These are phyloP conservation scores for Pristis pectinata DNA, from an alignment of 2,797 vertebrate species.

Conservation along the genomic window DNA sequence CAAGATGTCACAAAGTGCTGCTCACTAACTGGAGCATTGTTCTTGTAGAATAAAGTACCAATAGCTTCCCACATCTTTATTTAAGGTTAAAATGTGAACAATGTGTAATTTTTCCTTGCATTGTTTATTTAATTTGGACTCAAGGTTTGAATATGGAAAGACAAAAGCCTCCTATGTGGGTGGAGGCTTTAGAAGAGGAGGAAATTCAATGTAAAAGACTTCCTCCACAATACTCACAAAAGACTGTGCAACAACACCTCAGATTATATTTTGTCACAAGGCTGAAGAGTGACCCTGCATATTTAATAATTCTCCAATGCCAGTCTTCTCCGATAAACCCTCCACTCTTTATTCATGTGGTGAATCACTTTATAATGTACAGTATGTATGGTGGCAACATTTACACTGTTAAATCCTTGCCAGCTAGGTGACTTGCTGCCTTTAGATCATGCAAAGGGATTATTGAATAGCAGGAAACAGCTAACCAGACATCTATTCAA, in stretches of 20 bases:
- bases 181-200: background rate
- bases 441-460: background rate
- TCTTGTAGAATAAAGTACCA: background rate
- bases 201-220: constrained; percentile 6
- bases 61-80: background rate
- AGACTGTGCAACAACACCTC: background rate
- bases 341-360: background rate
- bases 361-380: background rate
- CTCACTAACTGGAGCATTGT: background rate
- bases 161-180: background rate
- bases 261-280: background rate
- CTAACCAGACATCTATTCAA: constrained; percentile 26
- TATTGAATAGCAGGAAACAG: constrained; percentile 34
- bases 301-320: background rate
- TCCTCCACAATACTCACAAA: background rate
- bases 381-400: background rate
- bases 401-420: background rate
- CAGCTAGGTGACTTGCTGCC: constrained; percentile 8
- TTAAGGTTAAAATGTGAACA: background rate
- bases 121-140: constrained; percentile 23
- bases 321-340: background rate
- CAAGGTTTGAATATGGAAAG: background rate
- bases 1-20: background rate
- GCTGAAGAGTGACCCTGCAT: background rate
- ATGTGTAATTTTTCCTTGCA: background rate